These are phyloP conservation scores for Watsonalla cultraria DNA, from an alignment of 2,888 invertebrate species.

Conservation along the genomic window DNA sequence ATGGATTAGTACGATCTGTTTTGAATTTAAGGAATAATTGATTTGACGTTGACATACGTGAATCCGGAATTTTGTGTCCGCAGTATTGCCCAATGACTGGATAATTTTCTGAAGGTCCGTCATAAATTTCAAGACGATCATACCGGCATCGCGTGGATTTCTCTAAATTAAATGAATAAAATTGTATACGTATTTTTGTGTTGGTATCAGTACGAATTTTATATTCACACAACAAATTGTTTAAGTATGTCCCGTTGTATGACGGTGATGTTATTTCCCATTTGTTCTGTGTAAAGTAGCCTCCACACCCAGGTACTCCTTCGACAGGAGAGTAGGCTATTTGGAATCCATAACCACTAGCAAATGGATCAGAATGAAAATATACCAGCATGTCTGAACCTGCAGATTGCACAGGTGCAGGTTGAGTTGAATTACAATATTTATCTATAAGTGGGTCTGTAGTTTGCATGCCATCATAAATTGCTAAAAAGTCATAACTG, in stretches of 20 bases:
- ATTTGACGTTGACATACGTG: slow-evolving; percentile 80
- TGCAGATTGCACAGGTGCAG: slow-evolving; percentile 84
- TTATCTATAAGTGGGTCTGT: slow-evolving; percentile 77
- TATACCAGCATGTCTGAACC: slow-evolving; percentile 81
- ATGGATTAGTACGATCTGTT: slow-evolving; percentile 48
- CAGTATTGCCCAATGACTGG: slow-evolving; percentile 87
- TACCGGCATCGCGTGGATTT: slow-evolving; percentile 75
- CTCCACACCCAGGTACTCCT: slow-evolving; percentile 91
- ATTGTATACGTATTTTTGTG: slow-evolving; percentile 82
- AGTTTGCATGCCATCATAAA: slow-evolving; percentile 74
- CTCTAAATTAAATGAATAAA: slow-evolving; percentile 83
- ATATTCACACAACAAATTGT: slow-evolving; percentile 87
- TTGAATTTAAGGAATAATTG: slow-evolving; percentile 73
- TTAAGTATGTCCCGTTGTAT: slow-evolving; percentile 72
- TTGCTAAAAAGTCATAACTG: slow-evolving; percentile 85
- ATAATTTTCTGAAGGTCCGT: slow-evolving; percentile 80
- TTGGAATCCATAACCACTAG: slow-evolving; percentile 89
- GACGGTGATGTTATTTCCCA: slow-evolving; percentile 84
- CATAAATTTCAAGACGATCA: slow-evolving; percentile 82
- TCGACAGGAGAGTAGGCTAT: slow-evolving; percentile 85
- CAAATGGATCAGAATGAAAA: slow-evolving; percentile 88
- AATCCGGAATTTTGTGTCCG: slow-evolving; percentile 80
- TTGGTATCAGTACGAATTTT: slow-evolving; percentile 82
- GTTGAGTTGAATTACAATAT: slow-evolving; percentile 87
- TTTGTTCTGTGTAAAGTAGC: slow-evolving; percentile 80